phyloP scores from a whole-genome alignment of 1,140 invertebrate genomes.

The Diabrotica virgifera region DNA sequence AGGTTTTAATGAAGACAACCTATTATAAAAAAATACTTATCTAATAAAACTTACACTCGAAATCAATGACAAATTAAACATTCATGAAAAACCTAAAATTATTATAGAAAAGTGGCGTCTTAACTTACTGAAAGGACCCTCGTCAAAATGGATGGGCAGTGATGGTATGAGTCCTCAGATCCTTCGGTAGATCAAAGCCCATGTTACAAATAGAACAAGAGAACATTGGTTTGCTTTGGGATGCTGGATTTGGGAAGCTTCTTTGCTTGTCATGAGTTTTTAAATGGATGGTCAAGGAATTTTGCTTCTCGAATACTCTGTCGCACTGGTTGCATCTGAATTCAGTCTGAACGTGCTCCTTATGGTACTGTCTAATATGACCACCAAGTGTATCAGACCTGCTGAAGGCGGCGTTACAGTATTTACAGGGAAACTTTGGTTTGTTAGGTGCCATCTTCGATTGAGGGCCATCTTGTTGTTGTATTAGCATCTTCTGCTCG shows the following conservation, averaged over 20 bases:
- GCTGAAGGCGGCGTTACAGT: constrained; percentile 37
- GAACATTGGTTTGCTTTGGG: constrained; percentile 23
- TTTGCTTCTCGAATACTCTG: constrained; percentile 41
- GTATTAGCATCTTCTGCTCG: constrained; percentile 13
- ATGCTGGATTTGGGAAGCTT: not conserved
- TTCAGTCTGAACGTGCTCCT: constrained; percentile 26
- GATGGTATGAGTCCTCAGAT: constrained; percentile 41
- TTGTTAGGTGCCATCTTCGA: not conserved
- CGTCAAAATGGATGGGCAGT: constrained; percentile 43
- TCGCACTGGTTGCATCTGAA: constrained; percentile 39
- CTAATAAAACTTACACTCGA: too few relatives aligned
- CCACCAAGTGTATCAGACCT: constrained; percentile 34
- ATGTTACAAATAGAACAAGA: constrained; percentile 42
- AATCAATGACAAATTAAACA: not conserved
- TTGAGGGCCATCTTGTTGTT: not conserved
- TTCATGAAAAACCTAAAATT: not conserved
- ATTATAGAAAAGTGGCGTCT: not conserved
- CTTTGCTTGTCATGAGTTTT: constrained; percentile 42
- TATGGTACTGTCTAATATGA: constrained; percentile 37
- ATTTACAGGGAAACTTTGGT: constrained; percentile 33
- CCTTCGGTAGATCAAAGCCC: constrained; percentile 41
- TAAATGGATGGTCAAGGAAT: constrained; percentile 40
- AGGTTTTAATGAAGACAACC: constrained; percentile 5
- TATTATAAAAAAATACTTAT: constrained; percentile 10
- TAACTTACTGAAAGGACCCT: not conserved